Base-by-base conservation (phyloP, 2,888 invertebrate species). In the Spatulosminthurus flaviceps region DNA sequence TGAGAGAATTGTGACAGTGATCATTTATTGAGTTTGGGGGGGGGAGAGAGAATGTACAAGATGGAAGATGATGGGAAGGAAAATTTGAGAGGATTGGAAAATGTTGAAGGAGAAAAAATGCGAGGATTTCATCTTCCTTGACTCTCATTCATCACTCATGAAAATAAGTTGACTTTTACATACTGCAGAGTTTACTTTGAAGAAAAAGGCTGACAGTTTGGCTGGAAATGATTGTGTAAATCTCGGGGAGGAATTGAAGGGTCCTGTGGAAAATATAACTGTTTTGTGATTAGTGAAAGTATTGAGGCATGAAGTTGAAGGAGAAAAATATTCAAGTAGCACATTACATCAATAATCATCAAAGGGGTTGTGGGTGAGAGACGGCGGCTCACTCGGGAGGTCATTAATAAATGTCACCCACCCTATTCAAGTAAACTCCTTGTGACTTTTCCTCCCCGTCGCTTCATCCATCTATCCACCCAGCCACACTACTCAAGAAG, bases 331-430 rank as follows among this genome's bases (percentile, higher is more conserved):
- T 70, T 71, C 43, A 22, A 69, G 34, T 77, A 21, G 60, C 29
- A 22, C 69, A 71, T 77, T 77, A 70, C 77, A 77, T 77, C 77
- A 77, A 77, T 77, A 77, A 77, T 61, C 70, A 77, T 77, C 51
- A 77, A 22, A 51, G 64, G 61, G 77, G 77, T 51, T 60, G 60
- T 42, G 77, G 77, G 77, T 70, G 69, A 42, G 73, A 73, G 51
- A 73, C 73, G 43, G 60, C 24, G 60, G 73, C 24, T 22, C 24
- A 73, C 24, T 75, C 24, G n/a, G 19, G 42, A 77, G 28, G 77
- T 71, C 76, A 73, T 73, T 73, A 73, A 73, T 73, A 75, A 75
- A 75, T 61, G 75, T 61, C 77, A 70, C 71, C 28, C 24, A 22
- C 26, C 34, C 67, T 41, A 22, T 51, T 28, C 51, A 34, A n/a